Evolutionary conservation across 2,888 invertebrate species (phyloP), one percentile per base, ranked within the genome.

Genomic region (Iselma pallidipennis): DNA sequence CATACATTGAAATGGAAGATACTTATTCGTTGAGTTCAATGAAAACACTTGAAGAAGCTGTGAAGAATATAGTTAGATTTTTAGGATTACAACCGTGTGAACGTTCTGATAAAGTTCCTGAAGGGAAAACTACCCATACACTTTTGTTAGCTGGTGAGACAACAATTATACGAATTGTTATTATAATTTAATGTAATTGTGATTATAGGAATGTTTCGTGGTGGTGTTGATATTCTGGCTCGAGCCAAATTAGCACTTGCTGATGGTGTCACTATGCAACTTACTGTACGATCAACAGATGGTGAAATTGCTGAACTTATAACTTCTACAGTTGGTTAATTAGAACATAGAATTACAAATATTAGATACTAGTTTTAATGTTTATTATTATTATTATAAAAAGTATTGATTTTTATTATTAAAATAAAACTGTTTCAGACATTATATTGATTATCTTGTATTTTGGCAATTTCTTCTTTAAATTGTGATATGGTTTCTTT

Each of bases 221-320:
- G 96, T 0, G 96, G 96, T 0, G 89, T 91, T 56, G 95, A 97
- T 61, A 90, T 97, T 28, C 83, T 98, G 57, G 94, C 96, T 0
- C 85, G 92, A 63, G 92, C 96, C 2, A 94, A 95, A 79, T 80
- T 95, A 63, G 91, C 90, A 1, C 84, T 95, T n/a, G 87, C 89
- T 0, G 86, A 88, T 33, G 91, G 92, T n/a, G 94, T 98, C 0
- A 96, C 96, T 2, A 95, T 98, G 94, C 94, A 96, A 79, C 83
- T 98, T 56, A 92, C 94, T 0, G 94, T 97, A 0, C 85, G 96
- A 49, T 93, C 95, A 21, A 91, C 92, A 12, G 89, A 95, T 80
- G 88, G 91, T 54, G 90, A 91, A 68, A 89, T 97, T 0, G 93
- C 95, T 0, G 94, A 96, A 77, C 85, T 98, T 10, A 88, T 98